Base-by-base conservation (phyloP, 2,797 vertebrate genomes). In the Periparus ater region DNA sequence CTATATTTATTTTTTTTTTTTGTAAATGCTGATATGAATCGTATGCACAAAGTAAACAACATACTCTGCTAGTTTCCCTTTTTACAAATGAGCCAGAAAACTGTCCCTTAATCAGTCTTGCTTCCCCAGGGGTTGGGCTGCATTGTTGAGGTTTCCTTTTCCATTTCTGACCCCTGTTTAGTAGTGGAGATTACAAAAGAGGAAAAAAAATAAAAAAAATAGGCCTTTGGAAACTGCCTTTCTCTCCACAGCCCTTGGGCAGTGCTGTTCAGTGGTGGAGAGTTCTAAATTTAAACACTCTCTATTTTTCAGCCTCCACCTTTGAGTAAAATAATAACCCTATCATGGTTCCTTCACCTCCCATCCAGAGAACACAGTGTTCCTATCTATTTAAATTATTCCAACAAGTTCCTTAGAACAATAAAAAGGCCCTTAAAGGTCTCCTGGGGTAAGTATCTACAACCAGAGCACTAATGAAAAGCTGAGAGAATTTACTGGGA, bases 51-150 rank as follows among this genome's bases (percentile, higher is more conserved):
- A 97, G 91, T 94, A 98, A 98, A 98, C 96, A 96, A 89, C 97
- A 90, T 34, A 90, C 92, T 97, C 97, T 97, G 95, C 95, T 97
- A 93, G 91, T 97, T 98, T 98, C 95, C 95, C 88, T 96, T 97
- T 97, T 94, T 94, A 97, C 91, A 97, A 98, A 98, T 96, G 96
- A 98, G 96, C 97, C 97, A 97, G 97, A 97, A 98, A 97, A 97
- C 98, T 97, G 82, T 89, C 88, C 96, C 97, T 98, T 98, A 98
- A 97, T 97, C 97, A 97, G 72, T 21, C 68, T 86, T 91, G 66
- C 63, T 90, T 98, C 96, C 95, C 95, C 70, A 94, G 91, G 95
- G 97, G 70, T 53, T n/a, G 8, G 85, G 58, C 91, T 91, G 83
- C 85, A 97, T 98, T 98, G 97, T 97, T 93, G 91, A 97, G 83